These are phyloP conservation scores for Tipula unca DNA, from an alignment of 2,888 invertebrate genomes.

Conservation along the genomic window DNA sequence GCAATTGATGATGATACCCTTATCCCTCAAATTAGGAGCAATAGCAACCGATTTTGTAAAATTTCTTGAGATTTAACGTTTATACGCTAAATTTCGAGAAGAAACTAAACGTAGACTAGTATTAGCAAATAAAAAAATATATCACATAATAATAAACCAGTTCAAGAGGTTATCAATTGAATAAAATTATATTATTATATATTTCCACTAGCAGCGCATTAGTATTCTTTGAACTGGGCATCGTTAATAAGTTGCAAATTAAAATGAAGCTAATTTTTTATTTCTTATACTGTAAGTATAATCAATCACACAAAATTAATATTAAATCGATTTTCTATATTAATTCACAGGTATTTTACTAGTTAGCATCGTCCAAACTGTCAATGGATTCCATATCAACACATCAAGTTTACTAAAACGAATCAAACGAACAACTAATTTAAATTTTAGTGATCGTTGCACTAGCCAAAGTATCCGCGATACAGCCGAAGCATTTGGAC, in stretches of 20 bases:
- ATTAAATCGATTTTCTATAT: background rate
- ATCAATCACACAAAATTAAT: background rate
- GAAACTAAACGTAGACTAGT: too few relatives aligned
- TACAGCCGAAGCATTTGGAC: background rate
- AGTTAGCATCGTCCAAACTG: background rate
- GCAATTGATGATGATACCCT: too few relatives aligned
- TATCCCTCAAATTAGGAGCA: too few relatives aligned
- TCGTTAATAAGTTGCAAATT: background rate
- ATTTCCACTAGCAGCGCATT: background rate
- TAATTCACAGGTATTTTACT: background rate
- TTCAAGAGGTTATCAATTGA: background rate
- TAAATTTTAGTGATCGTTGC: too few relatives aligned
- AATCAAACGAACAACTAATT: background rate
- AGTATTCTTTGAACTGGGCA: background rate
- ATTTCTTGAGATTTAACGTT: too few relatives aligned
- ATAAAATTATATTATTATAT: background rate
- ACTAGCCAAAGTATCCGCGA: background rate
- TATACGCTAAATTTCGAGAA: too few relatives aligned
- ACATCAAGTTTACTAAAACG: background rate
- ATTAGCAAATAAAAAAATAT: too few relatives aligned
- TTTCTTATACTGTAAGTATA: background rate
- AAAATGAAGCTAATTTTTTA: background rate
- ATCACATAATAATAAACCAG: background rate
- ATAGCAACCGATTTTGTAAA: too few relatives aligned
- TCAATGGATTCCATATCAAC: background rate